Percentiles rank a stretch among this genome's conserved stretches.
These are phyloP conservation scores for Ophion obscuratus DNA, from an alignment of 2,888 invertebrate genomes.

Conservation along the genomic window DNA sequence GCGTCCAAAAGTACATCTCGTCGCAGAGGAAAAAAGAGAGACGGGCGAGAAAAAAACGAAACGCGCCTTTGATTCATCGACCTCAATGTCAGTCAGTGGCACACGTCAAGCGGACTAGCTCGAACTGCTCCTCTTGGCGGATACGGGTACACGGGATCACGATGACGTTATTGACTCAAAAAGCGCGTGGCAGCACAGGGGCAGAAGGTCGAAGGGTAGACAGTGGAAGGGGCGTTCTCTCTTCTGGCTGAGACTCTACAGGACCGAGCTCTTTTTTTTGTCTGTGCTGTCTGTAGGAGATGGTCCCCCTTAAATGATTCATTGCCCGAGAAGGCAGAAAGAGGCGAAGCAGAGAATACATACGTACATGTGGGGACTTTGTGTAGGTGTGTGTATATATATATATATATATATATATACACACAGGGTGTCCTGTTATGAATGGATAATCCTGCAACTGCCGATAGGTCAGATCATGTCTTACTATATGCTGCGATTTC, in stretches of 20 bases:
- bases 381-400: background rate
- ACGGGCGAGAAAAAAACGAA: background rate
- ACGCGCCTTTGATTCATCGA: slow-evolving; percentile 31
- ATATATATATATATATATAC: no score
- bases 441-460: no score
- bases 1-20: background rate
- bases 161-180: slow-evolving; percentile 53
- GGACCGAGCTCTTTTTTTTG: slow-evolving; percentile 23
- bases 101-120: slow-evolving; percentile 1
- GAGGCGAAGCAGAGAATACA: slow-evolving; percentile 18
- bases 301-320: slow-evolving; percentile 77
- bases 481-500: no score
- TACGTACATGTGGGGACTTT: background rate
- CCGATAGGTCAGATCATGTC: no score
- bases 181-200: slow-evolving; percentile 12
- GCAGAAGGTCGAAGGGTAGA: slow-evolving; percentile 14
- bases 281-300: slow-evolving; percentile 52
- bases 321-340: slow-evolving; percentile 64
- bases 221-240: slow-evolving; percentile 42
- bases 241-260: slow-evolving; percentile 31
- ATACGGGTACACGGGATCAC: slow-evolving; percentile 24
- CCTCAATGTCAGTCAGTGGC: background rate
- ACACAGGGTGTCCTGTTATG: no score
- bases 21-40: no score
- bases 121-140: background rate